These are phyloP conservation scores for Meles meles DNA, from an alignment of 2,113 vertebrate species.

Conservation along the genomic window DNA sequence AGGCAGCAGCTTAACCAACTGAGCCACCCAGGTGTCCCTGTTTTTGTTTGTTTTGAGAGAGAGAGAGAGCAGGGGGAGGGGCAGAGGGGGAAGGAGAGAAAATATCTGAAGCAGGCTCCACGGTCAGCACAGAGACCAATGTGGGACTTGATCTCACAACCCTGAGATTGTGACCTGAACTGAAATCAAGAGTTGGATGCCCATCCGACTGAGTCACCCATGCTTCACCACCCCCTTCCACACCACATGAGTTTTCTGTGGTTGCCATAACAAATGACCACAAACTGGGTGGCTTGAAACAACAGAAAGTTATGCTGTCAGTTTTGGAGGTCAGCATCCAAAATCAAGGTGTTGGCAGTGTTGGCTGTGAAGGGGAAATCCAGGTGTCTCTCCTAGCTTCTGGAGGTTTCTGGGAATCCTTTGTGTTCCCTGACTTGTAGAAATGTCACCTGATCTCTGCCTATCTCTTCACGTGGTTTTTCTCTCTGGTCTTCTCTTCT, in stretches of 20 bases:
- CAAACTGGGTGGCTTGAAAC: no score
- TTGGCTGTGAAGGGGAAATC: background rate
- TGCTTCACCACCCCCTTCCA: no score
- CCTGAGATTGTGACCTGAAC: no score
- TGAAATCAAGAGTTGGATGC: no score
- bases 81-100: no score
- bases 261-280: background rate
- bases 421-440: background rate
- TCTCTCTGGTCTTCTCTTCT: background rate
- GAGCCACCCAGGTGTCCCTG: background rate
- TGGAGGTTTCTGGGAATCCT: background rate
- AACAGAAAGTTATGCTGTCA: background rate
- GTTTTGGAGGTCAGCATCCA: background rate
- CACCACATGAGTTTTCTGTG: background rate
- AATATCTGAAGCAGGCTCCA: no score
- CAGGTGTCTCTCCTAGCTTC: background rate
- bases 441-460: rapidly evolving
- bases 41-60: no score
- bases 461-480: no score
- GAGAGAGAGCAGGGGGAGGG: no score
- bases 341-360: background rate
- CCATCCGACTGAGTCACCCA: background rate
- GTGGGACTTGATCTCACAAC: no score
- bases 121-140: no score
- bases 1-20: background rate